These are phyloP conservation scores for Delphinapterus leucas DNA, from an alignment of 2,113 vertebrate species.

Conservation along the genomic window DNA sequence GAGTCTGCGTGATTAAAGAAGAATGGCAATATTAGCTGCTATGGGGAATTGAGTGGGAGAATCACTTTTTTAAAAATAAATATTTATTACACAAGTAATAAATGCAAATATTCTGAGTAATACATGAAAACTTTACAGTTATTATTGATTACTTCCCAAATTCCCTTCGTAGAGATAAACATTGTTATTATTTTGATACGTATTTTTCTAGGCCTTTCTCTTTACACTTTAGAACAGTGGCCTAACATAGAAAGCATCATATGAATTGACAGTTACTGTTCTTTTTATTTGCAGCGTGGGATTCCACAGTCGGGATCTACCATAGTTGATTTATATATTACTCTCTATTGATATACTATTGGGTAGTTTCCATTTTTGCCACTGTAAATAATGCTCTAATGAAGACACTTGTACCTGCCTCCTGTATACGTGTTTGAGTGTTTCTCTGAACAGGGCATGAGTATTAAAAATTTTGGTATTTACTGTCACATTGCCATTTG, in stretches of 20 bases:
- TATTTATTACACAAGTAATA: background rate
- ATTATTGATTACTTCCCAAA: background rate
- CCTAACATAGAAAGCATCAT: background rate
- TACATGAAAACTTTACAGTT: background rate
- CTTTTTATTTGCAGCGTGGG: background rate
- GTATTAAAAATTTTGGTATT: background rate
- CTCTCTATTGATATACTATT: background rate
- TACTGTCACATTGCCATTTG: background rate
- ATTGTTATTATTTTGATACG: background rate
- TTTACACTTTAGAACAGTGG: background rate
- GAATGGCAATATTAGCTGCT: background rate
- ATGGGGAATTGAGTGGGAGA: background rate
- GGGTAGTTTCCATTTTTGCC: background rate
- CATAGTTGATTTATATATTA: background rate
- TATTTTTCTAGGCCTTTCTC: background rate
- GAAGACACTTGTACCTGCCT: background rate
- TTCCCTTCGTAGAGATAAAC: background rate
- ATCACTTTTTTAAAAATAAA: background rate
- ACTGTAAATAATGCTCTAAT: background rate
- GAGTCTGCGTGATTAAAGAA: background rate
- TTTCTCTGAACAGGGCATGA: background rate
- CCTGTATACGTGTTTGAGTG: background rate
- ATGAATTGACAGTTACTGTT: background rate
- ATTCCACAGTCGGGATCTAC: background rate
- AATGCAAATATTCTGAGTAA: background rate